Evolutionary conservation across 1,140 invertebrate genomes (phyloP).

Genomic region (Arion vulgaris): DNA sequence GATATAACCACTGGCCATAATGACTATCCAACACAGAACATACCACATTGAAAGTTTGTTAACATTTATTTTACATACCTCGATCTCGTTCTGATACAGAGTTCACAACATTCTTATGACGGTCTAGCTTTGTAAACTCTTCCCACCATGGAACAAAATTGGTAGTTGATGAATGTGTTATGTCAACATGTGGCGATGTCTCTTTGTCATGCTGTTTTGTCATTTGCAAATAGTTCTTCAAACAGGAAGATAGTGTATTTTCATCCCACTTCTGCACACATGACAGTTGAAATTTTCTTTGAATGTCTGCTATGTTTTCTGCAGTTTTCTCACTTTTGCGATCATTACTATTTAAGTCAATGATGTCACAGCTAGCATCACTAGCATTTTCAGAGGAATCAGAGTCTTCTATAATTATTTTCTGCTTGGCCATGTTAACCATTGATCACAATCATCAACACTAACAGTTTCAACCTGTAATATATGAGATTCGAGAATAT

Average conservation of each 20-base stretch:
- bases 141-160: slow-evolving; percentile 33
- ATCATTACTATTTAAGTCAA: neutral
- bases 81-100: neutral
- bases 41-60: too few relatives aligned
- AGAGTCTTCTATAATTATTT: neutral
- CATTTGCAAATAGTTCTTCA: slow-evolving; percentile 2
- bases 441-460: neutral
- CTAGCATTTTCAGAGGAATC: neutral
- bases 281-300: neutral
- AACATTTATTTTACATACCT: neutral
- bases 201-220: neutral
- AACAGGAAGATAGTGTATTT: neutral
- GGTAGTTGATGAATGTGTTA: neutral
- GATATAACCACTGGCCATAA: too few relatives aligned
- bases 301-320: neutral
- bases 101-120: neutral
- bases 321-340: neutral
- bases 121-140: slow-evolving; percentile 1
- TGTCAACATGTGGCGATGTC: neutral
- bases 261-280: neutral
- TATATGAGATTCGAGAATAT: neutral
- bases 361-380: neutral
- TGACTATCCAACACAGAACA: too few relatives aligned
- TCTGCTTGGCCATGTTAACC: neutral
- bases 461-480: neutral